Evolutionary conservation across 2,888 invertebrate species (phyloP).

Genomic region (Antheraea yamamai): DNA sequence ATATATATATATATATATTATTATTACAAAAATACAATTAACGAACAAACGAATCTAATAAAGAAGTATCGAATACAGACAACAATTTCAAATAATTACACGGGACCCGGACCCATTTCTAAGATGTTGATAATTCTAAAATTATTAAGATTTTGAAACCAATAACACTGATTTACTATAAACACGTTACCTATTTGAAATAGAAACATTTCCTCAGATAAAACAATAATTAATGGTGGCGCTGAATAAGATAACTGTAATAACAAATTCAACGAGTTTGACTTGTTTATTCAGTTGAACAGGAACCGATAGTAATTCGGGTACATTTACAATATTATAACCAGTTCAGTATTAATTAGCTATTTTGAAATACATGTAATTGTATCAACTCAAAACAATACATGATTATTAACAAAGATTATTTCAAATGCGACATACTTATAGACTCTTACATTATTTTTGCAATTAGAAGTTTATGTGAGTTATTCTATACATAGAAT

Average conservation of each 20-base stretch:
- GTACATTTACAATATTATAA: background rate
- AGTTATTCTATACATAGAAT: too few species aligned
- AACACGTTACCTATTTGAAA: background rate
- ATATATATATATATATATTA: too few species aligned
- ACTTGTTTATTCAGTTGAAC: slow-evolving; percentile 2
- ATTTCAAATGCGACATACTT: background rate
- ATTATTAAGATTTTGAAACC: background rate
- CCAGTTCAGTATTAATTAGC: background rate
- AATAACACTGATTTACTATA: background rate
- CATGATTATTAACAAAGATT: background rate
- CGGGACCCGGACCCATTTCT: background rate
- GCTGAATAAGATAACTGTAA: slow-evolving; percentile 6
- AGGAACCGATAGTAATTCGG: background rate
- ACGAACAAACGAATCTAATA: too few species aligned
- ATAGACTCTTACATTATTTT: background rate
- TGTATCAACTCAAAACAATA: background rate
- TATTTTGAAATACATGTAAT: background rate
- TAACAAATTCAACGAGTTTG: slow-evolving; percentile 1
- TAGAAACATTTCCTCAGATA: slow-evolving; percentile 5
- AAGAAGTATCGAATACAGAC: background rate
- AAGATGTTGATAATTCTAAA: background rate
- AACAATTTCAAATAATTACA: background rate
- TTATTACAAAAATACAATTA: too few species aligned
- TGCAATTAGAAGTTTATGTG: background rate
- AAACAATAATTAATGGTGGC: slow-evolving; percentile 5